Conservation (phyloP, 2,888 invertebrate species). For the Merodon equestris region DNA sequence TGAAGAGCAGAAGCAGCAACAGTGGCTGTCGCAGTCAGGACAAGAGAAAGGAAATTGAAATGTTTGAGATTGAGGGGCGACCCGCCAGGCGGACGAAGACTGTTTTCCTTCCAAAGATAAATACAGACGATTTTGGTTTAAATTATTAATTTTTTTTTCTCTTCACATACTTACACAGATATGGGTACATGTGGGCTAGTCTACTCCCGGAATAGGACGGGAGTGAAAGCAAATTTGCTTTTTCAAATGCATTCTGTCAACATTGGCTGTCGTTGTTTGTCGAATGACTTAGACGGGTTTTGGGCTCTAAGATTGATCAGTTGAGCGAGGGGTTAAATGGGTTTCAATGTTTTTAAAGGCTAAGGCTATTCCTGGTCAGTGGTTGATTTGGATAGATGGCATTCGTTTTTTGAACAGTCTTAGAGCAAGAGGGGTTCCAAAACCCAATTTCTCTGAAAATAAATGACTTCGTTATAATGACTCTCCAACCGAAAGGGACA, state of each 20-base stretch:
- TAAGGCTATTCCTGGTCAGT: too few relatives aligned
- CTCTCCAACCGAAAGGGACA: too few relatives aligned
- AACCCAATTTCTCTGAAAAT: too few relatives aligned
- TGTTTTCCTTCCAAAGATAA: constrained; percentile 58
- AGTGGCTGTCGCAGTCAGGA: not conserved
- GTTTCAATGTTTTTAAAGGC: too few relatives aligned
- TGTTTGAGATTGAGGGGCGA: constrained; percentile 41
- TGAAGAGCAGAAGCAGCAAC: not conserved
- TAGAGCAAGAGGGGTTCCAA: too few relatives aligned
- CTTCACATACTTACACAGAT: not conserved
- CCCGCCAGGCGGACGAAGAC: constrained; percentile 17
- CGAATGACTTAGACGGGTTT: constrained; percentile 50
- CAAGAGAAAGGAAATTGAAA: constrained; percentile 56
- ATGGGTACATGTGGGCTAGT: too few relatives aligned
- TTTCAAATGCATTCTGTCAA: constrained; percentile 62
- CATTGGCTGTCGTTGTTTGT: constrained; percentile 62
- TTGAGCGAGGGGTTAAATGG: too few relatives aligned
- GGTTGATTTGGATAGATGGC: too few relatives aligned
- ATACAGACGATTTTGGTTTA: constrained; percentile 65
- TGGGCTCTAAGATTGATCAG: not conserved
- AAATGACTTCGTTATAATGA: too few relatives aligned
- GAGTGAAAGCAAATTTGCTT: constrained; percentile 61
- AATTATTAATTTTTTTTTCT: constrained; percentile 63
- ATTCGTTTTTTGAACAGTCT: too few relatives aligned
- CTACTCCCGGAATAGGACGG: constrained; percentile 18